These are phyloP conservation scores for Cebidichthys violaceus DNA, from an alignment of 2,113 vertebrate genomes.

Conservation along the genomic window DNA sequence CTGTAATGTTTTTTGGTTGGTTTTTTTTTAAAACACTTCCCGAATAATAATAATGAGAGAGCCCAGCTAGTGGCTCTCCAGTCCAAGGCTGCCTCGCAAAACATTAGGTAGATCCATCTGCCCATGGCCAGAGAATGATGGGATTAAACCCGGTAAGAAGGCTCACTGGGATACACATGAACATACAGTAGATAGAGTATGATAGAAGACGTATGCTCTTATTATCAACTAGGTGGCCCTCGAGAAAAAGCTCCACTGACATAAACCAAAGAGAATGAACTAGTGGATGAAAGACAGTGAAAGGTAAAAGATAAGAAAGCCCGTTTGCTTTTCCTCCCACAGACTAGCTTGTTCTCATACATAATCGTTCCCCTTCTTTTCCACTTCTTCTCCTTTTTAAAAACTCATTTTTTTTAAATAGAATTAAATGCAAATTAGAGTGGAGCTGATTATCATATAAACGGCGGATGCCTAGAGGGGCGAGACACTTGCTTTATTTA, in stretches of 20 bases:
- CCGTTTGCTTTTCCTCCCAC: constrained; percentile 34
- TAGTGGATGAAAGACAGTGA: constrained; percentile 31
- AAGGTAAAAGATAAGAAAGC: constrained; percentile 40
- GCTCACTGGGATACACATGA: neutral
- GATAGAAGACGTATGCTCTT: neutral
- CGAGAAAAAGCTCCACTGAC: neutral
- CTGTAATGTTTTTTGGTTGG: neutral
- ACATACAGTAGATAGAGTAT: neutral
- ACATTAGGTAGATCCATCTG: neutral
- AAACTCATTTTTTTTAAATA: constrained; percentile 78
- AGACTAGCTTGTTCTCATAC: constrained; percentile 45
- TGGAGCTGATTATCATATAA: constrained; percentile 86
- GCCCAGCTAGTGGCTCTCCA: neutral
- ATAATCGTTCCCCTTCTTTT: constrained; percentile 50
- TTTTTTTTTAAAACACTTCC: neutral
- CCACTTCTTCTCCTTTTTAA: constrained; percentile 57
- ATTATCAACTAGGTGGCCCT: neutral
- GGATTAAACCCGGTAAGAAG: constrained; percentile 6
- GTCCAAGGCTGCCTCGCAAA: neutral
- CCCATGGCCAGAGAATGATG: neutral
- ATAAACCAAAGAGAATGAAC: constrained; percentile 20
- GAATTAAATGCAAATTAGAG: constrained; percentile 86
- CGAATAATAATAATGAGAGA: neutral
- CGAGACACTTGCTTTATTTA: constrained; percentile 75
- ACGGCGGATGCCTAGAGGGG: constrained; percentile 76